Evolutionary conservation across 2,888 invertebrate species (phyloP), one percentile per base, ranked within the genome.

Genomic region (Heteromurus nitidus): DNA sequence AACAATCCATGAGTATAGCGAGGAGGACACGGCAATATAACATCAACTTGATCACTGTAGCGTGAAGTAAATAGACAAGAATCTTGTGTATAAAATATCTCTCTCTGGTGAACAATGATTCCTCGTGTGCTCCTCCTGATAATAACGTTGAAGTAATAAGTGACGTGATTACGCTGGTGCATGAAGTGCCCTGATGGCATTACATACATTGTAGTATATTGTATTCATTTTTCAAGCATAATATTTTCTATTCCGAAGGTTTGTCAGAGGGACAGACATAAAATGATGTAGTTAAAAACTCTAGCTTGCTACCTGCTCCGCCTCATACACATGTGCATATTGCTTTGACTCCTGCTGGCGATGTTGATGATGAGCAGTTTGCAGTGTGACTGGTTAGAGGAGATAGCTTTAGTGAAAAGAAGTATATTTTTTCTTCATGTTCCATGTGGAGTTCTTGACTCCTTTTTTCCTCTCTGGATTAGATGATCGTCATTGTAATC

Each of bases 1-100:
- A 68, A 50, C 76, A 76, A 76, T 67, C 67, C 28, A 36, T 44
- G 22, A 50, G 30, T 53, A 65, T 20, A 42, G 28, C 24, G 65
- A 76, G 55, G 74, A 74, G 76, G 76, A 76, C 76, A 76, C 60
- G 68, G 68, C 76, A 68, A 67, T 60, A 58, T 47, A 76, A 68
- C 82, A 83, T 82, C 82, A 83, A 80, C 80, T 60, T 85, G 85
- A 50, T 84, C 85, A 85, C 82, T 85, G 84, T 85, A 83, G 82
- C 85, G 83, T 85, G 85, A 85, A 82, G 80, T 80, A 83, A 85
- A 84, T 80, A 82, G 70, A 67, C 76, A 82, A 76, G 70, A 64
- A 64, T 64, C 70, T 69, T 58, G 44, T 67, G 58, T 36, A 62
- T 55, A 31, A 55, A 60, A 30, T 30, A 60, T 18, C 22, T 18